Evolutionary conservation across 2,113 vertebrate species (phyloP).

Genomic region (Kryptolebias marmoratus): DNA sequence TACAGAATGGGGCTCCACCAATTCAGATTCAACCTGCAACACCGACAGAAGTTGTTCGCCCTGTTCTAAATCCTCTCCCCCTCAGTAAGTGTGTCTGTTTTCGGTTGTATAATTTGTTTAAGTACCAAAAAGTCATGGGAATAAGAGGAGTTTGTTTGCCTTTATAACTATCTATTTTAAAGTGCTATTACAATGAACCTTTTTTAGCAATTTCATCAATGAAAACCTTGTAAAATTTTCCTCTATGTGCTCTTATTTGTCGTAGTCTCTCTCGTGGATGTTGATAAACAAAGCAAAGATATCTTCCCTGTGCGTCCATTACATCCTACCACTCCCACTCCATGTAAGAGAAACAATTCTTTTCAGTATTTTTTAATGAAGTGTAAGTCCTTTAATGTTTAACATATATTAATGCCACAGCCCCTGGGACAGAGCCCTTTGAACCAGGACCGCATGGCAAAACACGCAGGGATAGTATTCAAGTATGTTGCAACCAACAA

Average conservation of each 20-base stretch:
- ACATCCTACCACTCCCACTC: constrained; percentile 14
- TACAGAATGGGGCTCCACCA: constrained; percentile 59
- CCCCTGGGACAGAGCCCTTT: constrained; percentile 32
- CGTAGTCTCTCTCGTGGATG: constrained; percentile 49
- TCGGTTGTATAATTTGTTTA: too few species aligned
- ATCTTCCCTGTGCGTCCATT: constrained; percentile 24
- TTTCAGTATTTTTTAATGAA: neutral
- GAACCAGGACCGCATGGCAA: constrained; percentile 38
- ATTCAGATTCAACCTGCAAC: constrained; percentile 24
- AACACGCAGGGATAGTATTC: constrained; percentile 70
- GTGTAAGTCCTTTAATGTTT: neutral
- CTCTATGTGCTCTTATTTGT: constrained; percentile 12
- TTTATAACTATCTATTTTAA: too few species aligned
- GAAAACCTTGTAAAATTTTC: neutral
- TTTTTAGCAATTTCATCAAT: neutral
- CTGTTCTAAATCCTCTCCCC: constrained; percentile 59
- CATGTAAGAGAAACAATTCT: constrained; percentile 56
- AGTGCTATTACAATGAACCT: too few species aligned
- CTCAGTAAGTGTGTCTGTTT: constrained; percentile 64
- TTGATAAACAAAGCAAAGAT: constrained; percentile 29
- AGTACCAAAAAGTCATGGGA: too few species aligned
- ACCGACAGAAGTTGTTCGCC: constrained; percentile 25
- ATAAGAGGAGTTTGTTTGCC: too few species aligned
- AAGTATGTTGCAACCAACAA: constrained; percentile 53
- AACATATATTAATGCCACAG: constrained; percentile 49